Base-by-base conservation (phyloP, 30 jellyfish, hydroid and myxozoan species). In the Pseudorhiza aurosa region DNA sequence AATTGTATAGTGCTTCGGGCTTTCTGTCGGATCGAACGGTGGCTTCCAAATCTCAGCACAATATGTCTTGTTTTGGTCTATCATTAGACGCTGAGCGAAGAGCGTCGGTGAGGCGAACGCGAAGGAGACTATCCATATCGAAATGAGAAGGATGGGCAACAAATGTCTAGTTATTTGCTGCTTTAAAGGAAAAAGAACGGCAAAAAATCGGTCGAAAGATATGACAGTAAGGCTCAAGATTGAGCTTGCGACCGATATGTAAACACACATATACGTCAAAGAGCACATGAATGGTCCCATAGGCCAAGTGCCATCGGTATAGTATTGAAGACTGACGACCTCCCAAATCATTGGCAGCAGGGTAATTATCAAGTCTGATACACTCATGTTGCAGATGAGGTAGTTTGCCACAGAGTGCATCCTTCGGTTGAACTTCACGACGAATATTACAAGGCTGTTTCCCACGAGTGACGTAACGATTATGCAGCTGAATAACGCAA, bases 341-440 rank as follows among this genome's bases (percentile, higher is more conserved):
- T 91, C 98, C 91, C 94, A 85, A 14, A 51, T 69, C 83, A 71
- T 85, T 1, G 98, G 98, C 32, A 83, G 65, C 2, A 91, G 22
- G 1, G 98, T 91, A 55, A 91, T 91, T 44, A 91, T 35, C 50
- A 91, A 47, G 72, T 89, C 97, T 35, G 97, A 89, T 19, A 89
- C 72, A 71, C 95, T 40, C 75, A 85, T 68, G 58, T 91, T 91
- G 69, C 95, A 82, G 45, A 91, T 85, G 24, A 91, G 63, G 30
- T 82, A 56, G 55, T 91, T 91, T 0, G 98, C 82, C 27, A 83
- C 92, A 21, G 94, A 46, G 30, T 77, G 95, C 98, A 91, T 91
- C 1, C 81, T 73, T 45, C 55, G 37, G 58, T 74, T 85, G n/a
- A 37, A 40, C 49, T 15, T 50, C 22, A 91, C 94, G 22, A 84